Evolutionary conservation across 2,797 vertebrate species (phyloP), one percentile per base, ranked within the genome.

Genomic region (Hippoglossus hippoglossus): DNA sequence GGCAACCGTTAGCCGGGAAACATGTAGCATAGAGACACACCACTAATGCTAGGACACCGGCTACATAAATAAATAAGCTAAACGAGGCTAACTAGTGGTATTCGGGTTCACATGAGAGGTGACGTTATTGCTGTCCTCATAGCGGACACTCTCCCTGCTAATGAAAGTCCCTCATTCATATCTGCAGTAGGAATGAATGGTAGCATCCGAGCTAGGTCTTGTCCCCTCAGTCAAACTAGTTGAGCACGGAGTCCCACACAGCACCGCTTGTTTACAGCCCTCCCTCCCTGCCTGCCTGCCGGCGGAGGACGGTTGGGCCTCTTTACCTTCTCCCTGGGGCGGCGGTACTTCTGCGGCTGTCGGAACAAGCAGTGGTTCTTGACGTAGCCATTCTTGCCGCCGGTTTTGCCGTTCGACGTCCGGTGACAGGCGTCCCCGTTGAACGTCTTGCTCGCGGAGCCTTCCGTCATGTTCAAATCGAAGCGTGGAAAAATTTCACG

Each of bases 341-440:
- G 88, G 44, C 85, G 90, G 60, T 80, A 92, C 89, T 94, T 93
- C 56, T 90, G 91, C 10, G 85, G 87, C 79, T 89, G 91, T 46
- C 91, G 85, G 13, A 91, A 89, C 74, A 87, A 36, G 57, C 91
- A 89, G 71, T 89, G 92, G 84, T 75, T 94, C 85, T 94, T 95
- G 85, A 91, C 87, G 85, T 91, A 94, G 86, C 93, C 93, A 90
- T 95, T 95, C 88, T 89, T 91, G 41, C 60, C 77, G 39, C 82
- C 1, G 65, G 85, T 94, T 59, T 80, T 91, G 0, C 87, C 90
- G n/a, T 83, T 90, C 0, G 88, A 60, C 19, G 87, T 75, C 39
- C 84, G 85, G 61, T 87, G 91, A 75, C 92, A 90, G 71, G 64
- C 59, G 34, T 93, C 91, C 9, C 93, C 93, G 73, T 92, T 94